These are phyloP conservation scores for Gopherus evgoodei DNA, from an alignment of 2,113 vertebrate genomes.

Conservation along the genomic window DNA sequence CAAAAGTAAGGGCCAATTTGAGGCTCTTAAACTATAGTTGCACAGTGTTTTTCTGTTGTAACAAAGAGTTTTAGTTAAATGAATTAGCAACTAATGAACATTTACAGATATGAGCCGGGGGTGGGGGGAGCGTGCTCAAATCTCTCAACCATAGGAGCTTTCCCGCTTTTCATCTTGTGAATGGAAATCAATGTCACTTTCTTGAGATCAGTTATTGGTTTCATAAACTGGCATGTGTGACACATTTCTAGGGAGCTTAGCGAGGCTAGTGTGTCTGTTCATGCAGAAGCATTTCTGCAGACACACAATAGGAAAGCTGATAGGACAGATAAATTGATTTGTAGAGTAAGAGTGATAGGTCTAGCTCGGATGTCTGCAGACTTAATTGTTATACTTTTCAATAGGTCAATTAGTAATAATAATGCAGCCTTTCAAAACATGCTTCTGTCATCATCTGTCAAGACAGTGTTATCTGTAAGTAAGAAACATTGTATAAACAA, in stretches of 20 bases:
- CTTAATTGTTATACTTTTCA: background rate
- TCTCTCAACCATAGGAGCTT: background rate
- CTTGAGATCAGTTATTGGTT: background rate
- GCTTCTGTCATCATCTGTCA: background rate
- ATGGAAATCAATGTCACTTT: background rate
- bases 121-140: background rate
- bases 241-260: background rate
- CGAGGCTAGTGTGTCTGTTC: background rate
- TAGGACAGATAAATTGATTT: background rate
- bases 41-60: constrained; percentile 1
- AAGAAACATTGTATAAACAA: background rate
- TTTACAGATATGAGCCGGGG: background rate
- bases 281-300: background rate
- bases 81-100: background rate
- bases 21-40: background rate
- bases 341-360: background rate
- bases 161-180: background rate
- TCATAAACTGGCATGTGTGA: background rate
- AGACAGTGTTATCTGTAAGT: background rate
- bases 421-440: background rate
- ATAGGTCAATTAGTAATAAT: background rate
- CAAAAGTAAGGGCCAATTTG: background rate
- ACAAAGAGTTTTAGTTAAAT: background rate
- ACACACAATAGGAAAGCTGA: background rate
- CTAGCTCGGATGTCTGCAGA: background rate